These are phyloP conservation scores for Argynnis bischoffii DNA, from an alignment of 2,888 invertebrate species.

Conservation along the genomic window DNA sequence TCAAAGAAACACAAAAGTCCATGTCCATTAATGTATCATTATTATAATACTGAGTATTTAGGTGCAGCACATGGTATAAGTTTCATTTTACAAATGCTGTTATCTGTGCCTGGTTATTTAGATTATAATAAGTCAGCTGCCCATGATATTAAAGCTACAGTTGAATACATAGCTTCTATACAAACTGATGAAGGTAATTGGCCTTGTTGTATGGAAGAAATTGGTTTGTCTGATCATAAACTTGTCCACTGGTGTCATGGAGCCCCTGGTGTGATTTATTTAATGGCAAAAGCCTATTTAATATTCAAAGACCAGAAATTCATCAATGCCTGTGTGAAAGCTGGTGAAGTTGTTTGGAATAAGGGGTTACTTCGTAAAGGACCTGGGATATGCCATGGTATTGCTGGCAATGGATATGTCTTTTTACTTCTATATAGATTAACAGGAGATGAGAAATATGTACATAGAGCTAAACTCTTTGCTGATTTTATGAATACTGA, in stretches of 20 bases:
- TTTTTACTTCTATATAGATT: conserved; percentile 89
- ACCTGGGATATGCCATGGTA: conserved; percentile 94
- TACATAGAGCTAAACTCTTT: conserved; percentile 89
- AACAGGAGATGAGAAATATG: conserved; percentile 86
- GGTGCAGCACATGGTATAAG: conserved; percentile 85
- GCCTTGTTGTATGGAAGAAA: conserved; percentile 88
- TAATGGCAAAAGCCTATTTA: conserved; percentile 91
- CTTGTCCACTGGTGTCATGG: conserved; percentile 96
- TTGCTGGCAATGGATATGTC: conserved; percentile 91
- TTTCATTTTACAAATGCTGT: conserved; percentile 82
- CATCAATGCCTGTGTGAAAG: conserved; percentile 84
- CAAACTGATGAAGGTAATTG: conserved; percentile 89
- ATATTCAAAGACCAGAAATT: conserved; percentile 89
- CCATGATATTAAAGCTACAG: conserved; percentile 82
- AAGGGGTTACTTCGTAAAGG: conserved; percentile 93
- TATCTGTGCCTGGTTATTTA: conserved; percentile 79
- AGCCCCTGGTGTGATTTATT: conserved; percentile 90
- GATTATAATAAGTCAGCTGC: conserved; percentile 77
- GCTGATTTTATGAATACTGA: conserved; percentile 87
- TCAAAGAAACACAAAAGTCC: conserved; percentile 79
- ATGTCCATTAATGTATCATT: conserved; percentile 90
- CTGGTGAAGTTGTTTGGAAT: conserved; percentile 90
- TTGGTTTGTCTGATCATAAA: conserved; percentile 83
- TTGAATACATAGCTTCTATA: conserved; percentile 85
- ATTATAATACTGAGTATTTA: conserved; percentile 88